These are phyloP conservation scores for Leptodactylus fallax DNA, from an alignment of 2,797 vertebrate genomes.

Conservation along the genomic window DNA sequence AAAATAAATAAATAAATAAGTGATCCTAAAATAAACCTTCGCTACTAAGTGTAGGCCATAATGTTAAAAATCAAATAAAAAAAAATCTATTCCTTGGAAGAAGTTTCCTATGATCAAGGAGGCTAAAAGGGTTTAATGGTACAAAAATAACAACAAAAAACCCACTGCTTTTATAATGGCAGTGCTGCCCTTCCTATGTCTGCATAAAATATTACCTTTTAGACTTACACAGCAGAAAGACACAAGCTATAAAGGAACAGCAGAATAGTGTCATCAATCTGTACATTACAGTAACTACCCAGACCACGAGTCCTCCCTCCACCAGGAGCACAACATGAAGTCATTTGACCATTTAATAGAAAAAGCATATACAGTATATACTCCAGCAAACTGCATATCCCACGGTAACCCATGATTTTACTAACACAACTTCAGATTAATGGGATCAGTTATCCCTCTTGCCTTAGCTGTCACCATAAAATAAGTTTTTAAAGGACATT, in stretches of 20 bases:
- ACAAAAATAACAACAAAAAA: constrained; percentile 44
- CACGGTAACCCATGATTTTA: too few species aligned
- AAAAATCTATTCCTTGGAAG: constrained; percentile 48
- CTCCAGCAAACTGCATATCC: neutral
- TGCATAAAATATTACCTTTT: constrained; percentile 30
- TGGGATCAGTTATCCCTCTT: too few species aligned
- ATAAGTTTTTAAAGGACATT: too few species aligned
- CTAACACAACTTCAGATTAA: too few species aligned
- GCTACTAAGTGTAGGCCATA: neutral
- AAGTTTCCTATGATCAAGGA: constrained; percentile 51
- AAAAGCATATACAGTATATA: neutral
- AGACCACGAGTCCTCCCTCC: too few species aligned
- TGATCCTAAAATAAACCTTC: constrained; percentile 47
- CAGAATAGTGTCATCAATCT: constrained; percentile 41
- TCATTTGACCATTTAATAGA: neutral
- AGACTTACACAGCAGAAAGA: constrained; percentile 30
- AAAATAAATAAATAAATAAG: neutral
- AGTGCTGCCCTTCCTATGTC: constrained; percentile 55
- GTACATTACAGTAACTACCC: neutral
- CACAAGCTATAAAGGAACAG: constrained; percentile 17
- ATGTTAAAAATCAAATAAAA: constrained; percentile 34
- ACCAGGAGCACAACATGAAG: neutral
- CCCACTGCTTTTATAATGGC: constrained; percentile 37
- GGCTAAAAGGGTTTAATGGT: constrained; percentile 50
- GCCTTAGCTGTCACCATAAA: too few species aligned